These are phyloP conservation scores for Portevinia maculata DNA, from an alignment of 2,888 invertebrate genomes.

Conservation along the genomic window DNA sequence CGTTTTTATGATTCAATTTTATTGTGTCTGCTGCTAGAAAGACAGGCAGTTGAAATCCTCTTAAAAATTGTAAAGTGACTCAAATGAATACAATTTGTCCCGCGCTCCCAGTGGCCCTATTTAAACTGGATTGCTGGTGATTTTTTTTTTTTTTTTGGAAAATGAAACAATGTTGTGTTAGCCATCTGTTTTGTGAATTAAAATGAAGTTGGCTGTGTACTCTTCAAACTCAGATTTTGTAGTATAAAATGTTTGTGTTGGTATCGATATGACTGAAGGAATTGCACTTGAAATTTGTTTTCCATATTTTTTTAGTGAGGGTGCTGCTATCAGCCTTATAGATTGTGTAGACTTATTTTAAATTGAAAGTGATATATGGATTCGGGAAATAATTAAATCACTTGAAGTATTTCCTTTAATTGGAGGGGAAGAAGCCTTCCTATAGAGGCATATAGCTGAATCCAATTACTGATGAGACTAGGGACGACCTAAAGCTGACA, in stretches of 20 bases:
- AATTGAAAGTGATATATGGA: conserved; percentile 63
- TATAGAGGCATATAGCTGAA: neutral
- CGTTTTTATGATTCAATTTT: conserved; percentile 64
- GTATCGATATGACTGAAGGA: conserved; percentile 34
- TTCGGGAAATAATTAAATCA: conserved; percentile 53
- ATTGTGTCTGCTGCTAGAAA: conserved; percentile 57
- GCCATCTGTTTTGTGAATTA: conserved; percentile 56
- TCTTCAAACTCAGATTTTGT: conserved; percentile 43
- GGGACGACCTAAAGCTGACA: no score
- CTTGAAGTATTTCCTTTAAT: conserved; percentile 44
- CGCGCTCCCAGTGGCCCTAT: conserved; percentile 33
- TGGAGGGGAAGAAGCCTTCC: neutral
- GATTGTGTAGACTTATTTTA: conserved; percentile 51
- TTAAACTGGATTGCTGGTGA: conserved; percentile 18
- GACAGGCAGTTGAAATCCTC: conserved; percentile 59
- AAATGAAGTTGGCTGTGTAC: conserved; percentile 36
- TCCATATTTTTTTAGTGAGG: conserved; percentile 17
- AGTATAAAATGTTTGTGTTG: conserved; percentile 9
- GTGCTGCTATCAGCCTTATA: conserved; percentile 37
- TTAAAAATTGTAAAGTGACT: conserved; percentile 64
- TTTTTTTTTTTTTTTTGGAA: conserved; percentile 5
- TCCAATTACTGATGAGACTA: neutral
- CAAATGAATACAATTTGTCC: conserved; percentile 20
- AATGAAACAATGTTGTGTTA: conserved; percentile 66
- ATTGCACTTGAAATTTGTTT: conserved; percentile 54